Evolutionary conservation across 2,797 vertebrate species (phyloP).

Genomic region (Pipistrellus pipistrellus): DNA sequence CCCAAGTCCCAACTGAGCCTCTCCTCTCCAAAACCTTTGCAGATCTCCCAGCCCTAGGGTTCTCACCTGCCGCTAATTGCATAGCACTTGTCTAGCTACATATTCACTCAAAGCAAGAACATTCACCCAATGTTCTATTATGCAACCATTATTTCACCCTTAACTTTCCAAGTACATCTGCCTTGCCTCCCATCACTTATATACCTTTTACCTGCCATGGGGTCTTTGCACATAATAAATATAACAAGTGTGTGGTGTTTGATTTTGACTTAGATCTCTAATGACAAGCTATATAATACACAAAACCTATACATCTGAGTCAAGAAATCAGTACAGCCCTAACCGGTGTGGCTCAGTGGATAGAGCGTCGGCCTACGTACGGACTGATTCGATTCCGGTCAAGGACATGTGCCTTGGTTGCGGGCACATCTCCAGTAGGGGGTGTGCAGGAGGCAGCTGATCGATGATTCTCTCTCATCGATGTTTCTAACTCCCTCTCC

Average conservation of each 20-base stretch:
- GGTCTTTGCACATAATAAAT: slow-evolving; percentile 10
- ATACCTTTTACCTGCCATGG: neutral
- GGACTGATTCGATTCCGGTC: no score
- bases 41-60: neutral
- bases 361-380: no score
- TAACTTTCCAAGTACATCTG: slow-evolving; percentile 3
- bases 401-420: no score
- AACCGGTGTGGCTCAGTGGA: no score
- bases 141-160: neutral
- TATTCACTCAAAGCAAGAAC: neutral
- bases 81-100: neutral
- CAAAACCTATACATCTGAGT: slow-evolving; percentile 55
- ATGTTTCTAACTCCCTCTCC: no score
- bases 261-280: slow-evolving; percentile 63
- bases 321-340: slow-evolving; percentile 55
- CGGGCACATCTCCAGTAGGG: no score
- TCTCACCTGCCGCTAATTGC: neutral
- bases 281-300: slow-evolving; percentile 20
- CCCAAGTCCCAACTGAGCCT: neutral
- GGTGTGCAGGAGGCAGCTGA: no score
- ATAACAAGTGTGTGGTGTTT: slow-evolving; percentile 42
- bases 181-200: neutral
- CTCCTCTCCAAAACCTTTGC: neutral
- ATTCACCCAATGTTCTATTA: neutral
- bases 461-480: no score